Conservation (phyloP, 35 echinoderm and acorn worm species). For the Apostichopus japonicus region DNA sequence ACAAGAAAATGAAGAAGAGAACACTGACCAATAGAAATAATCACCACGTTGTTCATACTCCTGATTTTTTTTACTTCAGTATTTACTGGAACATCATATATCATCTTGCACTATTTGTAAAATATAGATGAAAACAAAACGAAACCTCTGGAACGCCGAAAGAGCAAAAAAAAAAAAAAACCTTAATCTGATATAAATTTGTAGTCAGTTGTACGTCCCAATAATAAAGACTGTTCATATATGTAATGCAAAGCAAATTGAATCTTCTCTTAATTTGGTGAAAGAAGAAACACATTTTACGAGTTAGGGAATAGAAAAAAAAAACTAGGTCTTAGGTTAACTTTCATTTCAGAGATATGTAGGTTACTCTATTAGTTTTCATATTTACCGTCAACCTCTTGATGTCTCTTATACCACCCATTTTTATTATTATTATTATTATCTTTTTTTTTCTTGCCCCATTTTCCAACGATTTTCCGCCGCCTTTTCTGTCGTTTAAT, state of each 20-base stretch:
- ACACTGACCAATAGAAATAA: too few relatives aligned
- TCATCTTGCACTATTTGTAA: too few relatives aligned
- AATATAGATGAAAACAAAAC: too few relatives aligned
- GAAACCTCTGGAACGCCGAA: not conserved
- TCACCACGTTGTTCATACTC: too few relatives aligned
- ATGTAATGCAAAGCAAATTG: not conserved
- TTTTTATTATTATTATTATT: not conserved
- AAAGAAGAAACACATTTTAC: constrained; percentile 10
- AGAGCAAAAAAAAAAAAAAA: not conserved
- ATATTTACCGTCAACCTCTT: not conserved
- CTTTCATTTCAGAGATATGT: constrained; percentile 3
- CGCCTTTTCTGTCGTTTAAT: constrained; percentile 6
- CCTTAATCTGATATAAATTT: not conserved
- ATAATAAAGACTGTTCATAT: not conserved
- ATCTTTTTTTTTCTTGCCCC: not conserved
- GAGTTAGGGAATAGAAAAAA: not conserved
- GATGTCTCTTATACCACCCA: not conserved
- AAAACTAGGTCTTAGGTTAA: constrained; percentile 23
- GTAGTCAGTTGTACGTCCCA: not conserved
- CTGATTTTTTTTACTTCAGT: too few relatives aligned
- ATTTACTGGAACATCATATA: too few relatives aligned
- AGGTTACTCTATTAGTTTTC: constrained; percentile 16
- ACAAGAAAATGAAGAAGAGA: too few relatives aligned
- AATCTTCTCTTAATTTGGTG: not conserved
- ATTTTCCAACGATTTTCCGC: constrained; percentile 2